Conservation (phyloP, 2,888 invertebrate genomes). For the Pilophorus perplexus region DNA sequence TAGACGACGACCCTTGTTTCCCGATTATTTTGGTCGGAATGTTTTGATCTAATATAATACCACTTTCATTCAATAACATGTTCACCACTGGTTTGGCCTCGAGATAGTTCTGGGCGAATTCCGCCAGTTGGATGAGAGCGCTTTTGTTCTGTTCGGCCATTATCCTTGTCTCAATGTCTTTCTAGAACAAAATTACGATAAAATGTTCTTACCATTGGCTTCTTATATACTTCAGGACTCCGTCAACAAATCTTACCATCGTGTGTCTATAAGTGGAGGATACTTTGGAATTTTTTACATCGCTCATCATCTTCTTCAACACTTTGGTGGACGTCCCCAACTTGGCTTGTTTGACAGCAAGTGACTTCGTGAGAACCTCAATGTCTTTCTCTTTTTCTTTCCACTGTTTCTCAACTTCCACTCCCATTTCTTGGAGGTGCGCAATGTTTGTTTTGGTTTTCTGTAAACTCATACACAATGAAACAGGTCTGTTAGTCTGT, state of each 20-base stretch:
- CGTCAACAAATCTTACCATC: conserved; percentile 52
- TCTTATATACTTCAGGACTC: background rate
- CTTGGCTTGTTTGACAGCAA: conserved; percentile 54
- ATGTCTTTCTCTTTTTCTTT: conserved; percentile 50
- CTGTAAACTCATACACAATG: conserved; percentile 34
- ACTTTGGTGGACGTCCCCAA: conserved; percentile 55
- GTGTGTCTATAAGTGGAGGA: conserved; percentile 51
- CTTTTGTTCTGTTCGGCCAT: conserved; percentile 60
- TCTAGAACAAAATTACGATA: conserved; percentile 52
- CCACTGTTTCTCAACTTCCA: conserved; percentile 49
- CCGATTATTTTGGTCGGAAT: no score
- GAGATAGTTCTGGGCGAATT: conserved; percentile 55
- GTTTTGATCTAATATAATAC: background rate
- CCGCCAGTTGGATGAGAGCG: conserved; percentile 58
- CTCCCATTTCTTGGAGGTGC: conserved; percentile 50
- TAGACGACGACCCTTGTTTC: no score
- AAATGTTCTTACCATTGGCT: background rate
- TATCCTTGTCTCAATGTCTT: conserved; percentile 60
- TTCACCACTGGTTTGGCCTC: conserved; percentile 54
- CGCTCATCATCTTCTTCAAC: conserved; percentile 53
- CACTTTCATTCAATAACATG: conserved; percentile 51
- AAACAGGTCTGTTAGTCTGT: background rate
- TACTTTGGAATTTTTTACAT: conserved; percentile 51
- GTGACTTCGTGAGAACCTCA: conserved; percentile 51
- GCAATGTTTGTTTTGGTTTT: conserved; percentile 47